Percentiles rank a stretch among this genome's conserved stretches.
phyloP scores from a whole-genome alignment of 2,113 vertebrate species.

The Oncorhynchus nerka region DNA sequence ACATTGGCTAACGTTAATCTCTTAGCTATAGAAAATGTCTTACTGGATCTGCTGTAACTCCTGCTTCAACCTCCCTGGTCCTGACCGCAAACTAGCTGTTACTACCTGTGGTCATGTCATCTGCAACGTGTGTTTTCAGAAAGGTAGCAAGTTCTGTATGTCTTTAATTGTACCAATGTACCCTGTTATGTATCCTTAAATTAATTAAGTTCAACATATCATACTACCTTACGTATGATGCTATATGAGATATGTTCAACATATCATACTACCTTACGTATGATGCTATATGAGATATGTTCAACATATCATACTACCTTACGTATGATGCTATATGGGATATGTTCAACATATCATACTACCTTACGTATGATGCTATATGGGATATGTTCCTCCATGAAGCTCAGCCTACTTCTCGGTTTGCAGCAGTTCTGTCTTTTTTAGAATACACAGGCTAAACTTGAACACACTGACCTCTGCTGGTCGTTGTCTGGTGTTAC shows the following conservation, averaged over 20 bases:
- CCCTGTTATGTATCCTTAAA: too few relatives aligned
- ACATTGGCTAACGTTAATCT: not conserved
- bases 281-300: too few relatives aligned
- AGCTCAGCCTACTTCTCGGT: not conserved
- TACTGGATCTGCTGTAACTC: constrained; percentile 79
- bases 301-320: not conserved
- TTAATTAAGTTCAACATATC: not conserved
- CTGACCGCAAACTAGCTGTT: constrained; percentile 70
- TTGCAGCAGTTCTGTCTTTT: not conserved
- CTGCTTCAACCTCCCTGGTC: constrained; percentile 75
- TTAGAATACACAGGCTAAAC: not conserved
- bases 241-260: too few relatives aligned
- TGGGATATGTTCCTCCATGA: not conserved
- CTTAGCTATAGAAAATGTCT: constrained; percentile 69
- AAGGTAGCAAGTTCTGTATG: constrained; percentile 71
- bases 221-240: not conserved
- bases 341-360: too few relatives aligned
- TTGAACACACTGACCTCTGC: constrained; percentile 54
- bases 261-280: too few relatives aligned
- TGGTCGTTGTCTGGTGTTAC: constrained; percentile 17
- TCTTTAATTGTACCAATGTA: not conserved
- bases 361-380: too few relatives aligned
- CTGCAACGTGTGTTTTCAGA: constrained; percentile 80
- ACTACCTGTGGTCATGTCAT: constrained; percentile 87
- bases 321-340: not conserved